A percentile compares a stretch with the other conserved stretches of the same genome.
Conservation (phyloP, 2,797 vertebrate genomes). For the Parauchenoglanis ngamensis region DNA sequence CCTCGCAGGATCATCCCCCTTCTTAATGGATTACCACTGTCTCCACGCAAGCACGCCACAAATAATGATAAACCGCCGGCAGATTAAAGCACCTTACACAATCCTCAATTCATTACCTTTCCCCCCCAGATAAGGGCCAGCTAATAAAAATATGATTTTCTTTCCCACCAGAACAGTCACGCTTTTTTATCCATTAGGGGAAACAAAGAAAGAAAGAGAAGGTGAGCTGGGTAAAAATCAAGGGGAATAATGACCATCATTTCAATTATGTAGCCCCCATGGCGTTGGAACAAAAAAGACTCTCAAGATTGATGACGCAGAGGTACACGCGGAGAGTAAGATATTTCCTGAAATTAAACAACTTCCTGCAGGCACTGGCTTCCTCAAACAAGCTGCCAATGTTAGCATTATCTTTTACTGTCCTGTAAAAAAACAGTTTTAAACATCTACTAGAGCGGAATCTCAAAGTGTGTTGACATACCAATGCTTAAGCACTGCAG, state of each 20-base stretch:
- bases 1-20: slow-evolving; percentile 72
- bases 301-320: slow-evolving; percentile 36
- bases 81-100: slow-evolving; percentile 83
- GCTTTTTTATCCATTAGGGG: slow-evolving; percentile 75
- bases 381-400: background rate
- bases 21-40: slow-evolving; percentile 85
- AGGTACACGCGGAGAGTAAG: slow-evolving; percentile 27
- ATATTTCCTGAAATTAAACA: slow-evolving; percentile 37
- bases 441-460: background rate
- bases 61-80: slow-evolving; percentile 85
- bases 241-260: slow-evolving; percentile 75
- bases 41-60: slow-evolving; percentile 77
- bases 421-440: background rate
- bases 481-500: background rate
- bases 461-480: background rate
- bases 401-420: background rate
- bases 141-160: slow-evolving; percentile 82
- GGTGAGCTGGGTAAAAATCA: slow-evolving; percentile 59
- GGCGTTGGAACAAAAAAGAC: slow-evolving; percentile 64
- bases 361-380: slow-evolving; percentile 1
- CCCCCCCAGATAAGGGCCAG: slow-evolving; percentile 69
- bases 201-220: slow-evolving; percentile 55
- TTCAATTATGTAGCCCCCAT: slow-evolving; percentile 76
- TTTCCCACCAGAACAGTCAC: slow-evolving; percentile 71
- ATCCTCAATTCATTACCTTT: slow-evolving; percentile 80